Conservation (phyloP, 92 coral and sea anemone genomes). For the Siderastrea radians region DNA sequence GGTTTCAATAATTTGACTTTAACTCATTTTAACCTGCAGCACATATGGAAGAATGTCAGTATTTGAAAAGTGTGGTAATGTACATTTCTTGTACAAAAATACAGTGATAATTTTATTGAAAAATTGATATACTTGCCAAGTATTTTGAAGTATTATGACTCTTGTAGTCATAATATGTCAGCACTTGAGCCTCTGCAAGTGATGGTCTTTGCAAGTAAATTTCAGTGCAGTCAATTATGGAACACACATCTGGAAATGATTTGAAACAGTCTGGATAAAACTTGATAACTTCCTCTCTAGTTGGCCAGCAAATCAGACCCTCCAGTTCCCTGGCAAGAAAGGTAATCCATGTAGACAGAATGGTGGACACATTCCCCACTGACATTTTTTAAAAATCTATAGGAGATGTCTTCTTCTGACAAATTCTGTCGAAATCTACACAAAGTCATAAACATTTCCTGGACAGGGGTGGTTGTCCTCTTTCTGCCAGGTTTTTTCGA, state of each 20-base stretch:
- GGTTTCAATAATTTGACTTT: too few relatives aligned
- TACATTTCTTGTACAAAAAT: background rate
- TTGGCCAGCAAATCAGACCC: conserved; percentile 61
- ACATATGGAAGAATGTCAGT: background rate
- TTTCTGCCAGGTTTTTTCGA: conserved; percentile 60
- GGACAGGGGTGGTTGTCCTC: conserved; percentile 29
- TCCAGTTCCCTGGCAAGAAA: conserved; percentile 55
- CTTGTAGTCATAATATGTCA: too few relatives aligned
- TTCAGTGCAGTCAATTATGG: too few relatives aligned
- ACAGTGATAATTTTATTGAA: background rate
- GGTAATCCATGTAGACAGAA: conserved; percentile 51
- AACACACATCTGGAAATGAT: too few relatives aligned
- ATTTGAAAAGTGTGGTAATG: background rate
- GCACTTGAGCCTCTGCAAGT: too few relatives aligned
- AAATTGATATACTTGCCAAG: conserved; percentile 24
- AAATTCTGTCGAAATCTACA: conserved; percentile 25
- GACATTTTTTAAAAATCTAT: conserved; percentile 45
- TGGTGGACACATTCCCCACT: background rate
- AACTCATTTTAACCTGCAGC: too few relatives aligned
- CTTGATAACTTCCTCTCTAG: conserved; percentile 10
- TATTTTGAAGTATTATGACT: conserved; percentile 64
- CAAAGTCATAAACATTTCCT: conserved; percentile 56
- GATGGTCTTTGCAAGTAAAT: too few relatives aligned
- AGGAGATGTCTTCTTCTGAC: conserved; percentile 47
- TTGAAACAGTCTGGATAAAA: conserved; percentile 42